phyloP scores from a whole-genome alignment of 2,113 vertebrate species.

The Prunella himalayana region DNA sequence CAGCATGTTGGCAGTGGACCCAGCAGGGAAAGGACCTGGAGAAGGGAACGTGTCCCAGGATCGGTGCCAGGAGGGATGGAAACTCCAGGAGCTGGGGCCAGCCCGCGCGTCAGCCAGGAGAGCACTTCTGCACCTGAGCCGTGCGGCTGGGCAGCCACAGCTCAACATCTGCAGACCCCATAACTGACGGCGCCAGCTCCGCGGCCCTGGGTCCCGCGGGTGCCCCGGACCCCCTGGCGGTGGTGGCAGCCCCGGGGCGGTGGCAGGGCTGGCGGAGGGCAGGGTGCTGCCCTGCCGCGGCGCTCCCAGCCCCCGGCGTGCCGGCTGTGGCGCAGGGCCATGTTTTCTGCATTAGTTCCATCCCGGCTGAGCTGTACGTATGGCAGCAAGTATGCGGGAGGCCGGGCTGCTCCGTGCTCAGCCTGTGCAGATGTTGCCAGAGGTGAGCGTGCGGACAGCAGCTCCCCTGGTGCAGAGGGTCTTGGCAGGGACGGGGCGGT shows the following conservation, averaged over 20 bases:
- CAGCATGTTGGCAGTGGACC: background rate
- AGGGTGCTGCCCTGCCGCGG: background rate
- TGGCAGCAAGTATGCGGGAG: background rate
- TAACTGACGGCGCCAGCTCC: accelerated
- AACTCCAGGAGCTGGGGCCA: background rate
- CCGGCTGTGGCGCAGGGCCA: background rate
- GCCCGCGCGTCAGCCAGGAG: background rate
- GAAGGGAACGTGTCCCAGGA: background rate
- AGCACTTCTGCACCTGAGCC: slow-evolving; percentile 20
- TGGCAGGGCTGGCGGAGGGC: background rate
- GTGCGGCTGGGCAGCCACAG: background rate
- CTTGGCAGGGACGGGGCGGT: accelerated
- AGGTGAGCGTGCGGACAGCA: background rate
- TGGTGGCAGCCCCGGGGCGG: background rate
- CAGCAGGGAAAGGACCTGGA: background rate
- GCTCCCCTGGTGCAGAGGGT: background rate
- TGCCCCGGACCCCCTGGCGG: background rate
- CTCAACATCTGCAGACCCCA: background rate
- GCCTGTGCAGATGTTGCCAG: background rate
- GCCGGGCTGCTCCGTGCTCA: background rate
- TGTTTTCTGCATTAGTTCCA: slow-evolving; percentile 56
- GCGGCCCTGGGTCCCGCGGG: accelerated
- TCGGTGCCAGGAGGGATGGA: background rate
- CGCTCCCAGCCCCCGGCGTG: background rate
- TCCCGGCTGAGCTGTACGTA: background rate